phyloP scores from a whole-genome alignment of 2,113 vertebrate genomes.

The Eubucco bourcierii region DNA sequence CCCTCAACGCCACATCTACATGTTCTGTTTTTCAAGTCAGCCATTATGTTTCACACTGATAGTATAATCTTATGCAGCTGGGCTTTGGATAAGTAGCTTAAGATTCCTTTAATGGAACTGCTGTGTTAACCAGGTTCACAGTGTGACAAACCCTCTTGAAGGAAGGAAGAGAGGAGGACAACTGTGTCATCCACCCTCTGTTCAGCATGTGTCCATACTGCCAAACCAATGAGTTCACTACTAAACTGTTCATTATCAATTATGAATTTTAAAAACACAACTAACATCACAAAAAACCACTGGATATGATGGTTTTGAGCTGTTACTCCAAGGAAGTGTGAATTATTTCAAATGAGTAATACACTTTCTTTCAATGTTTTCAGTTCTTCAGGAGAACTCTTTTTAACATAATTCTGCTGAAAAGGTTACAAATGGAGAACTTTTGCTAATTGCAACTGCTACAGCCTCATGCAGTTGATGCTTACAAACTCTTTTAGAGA shows the following conservation, averaged over 20 bases:
- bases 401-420: not conserved
- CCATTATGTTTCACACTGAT: not conserved
- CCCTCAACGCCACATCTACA: not conserved
- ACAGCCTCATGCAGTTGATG: not conserved
- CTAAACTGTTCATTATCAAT: not conserved
- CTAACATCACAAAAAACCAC: not conserved
- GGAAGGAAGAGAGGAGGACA: not conserved
- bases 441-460: not conserved
- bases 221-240: not conserved
- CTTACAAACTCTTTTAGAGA: not conserved
- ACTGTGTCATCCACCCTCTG: too few species aligned
- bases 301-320: not conserved
- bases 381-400: not conserved
- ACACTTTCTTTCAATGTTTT: not conserved
- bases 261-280: not conserved
- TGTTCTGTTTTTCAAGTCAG: not conserved
- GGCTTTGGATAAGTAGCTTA: not conserved
- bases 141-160: not conserved
- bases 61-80: not conserved
- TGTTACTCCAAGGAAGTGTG: not conserved
- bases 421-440: not conserved
- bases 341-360: not conserved
- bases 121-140: not conserved
- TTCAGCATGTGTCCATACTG: not conserved
- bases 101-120: not conserved